A percentile compares a stretch with the other conserved stretches of the same genome.
phyloP scores from a whole-genome alignment of 1,140 invertebrate genomes.

The Xylocopa sonorina region DNA sequence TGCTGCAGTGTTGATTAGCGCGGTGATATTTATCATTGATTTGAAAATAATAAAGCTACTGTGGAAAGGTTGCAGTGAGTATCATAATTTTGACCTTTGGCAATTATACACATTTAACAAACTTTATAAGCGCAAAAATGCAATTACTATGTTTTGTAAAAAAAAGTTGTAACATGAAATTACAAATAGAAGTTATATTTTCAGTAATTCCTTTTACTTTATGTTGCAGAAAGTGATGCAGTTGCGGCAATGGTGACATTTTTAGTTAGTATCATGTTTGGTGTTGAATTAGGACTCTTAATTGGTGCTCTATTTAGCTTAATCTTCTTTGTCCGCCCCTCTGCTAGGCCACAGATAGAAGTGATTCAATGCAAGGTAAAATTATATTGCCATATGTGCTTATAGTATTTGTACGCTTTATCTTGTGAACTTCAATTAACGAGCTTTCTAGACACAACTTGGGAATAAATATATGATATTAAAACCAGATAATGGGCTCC shows the following conservation, averaged over 20 bases:
- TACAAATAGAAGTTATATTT: too few species aligned
- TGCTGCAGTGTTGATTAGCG: slow-evolving; percentile 86
- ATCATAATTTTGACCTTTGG: slow-evolving; percentile 1
- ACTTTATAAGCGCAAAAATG: too few species aligned
- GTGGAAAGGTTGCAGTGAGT: slow-evolving; percentile 86
- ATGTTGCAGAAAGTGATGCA: slow-evolving; percentile 84
- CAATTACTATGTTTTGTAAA: too few species aligned
- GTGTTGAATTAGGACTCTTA: slow-evolving; percentile 87
- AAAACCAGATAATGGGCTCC: slow-evolving; percentile 84
- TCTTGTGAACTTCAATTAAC: too few species aligned
- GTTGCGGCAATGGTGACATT: slow-evolving; percentile 84
- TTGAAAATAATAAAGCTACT: slow-evolving; percentile 83
- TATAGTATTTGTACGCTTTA: too few species aligned
- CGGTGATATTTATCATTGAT: slow-evolving; percentile 88
- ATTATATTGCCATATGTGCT: background rate
- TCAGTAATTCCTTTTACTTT: slow-evolving; percentile 8
- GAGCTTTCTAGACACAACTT: slow-evolving; percentile 64
- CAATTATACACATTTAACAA: too few species aligned
- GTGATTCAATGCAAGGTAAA: slow-evolving; percentile 77
- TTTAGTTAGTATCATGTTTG: slow-evolving; percentile 82
- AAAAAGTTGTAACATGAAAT: too few species aligned
- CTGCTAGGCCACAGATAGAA: slow-evolving; percentile 78
- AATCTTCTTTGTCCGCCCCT: slow-evolving; percentile 84
- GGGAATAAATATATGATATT: slow-evolving; percentile 82
- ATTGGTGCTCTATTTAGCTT: slow-evolving; percentile 85